Conservation (phyloP, 2,797 vertebrate species). For the Microctenopoma stevenorrisi region DNA sequence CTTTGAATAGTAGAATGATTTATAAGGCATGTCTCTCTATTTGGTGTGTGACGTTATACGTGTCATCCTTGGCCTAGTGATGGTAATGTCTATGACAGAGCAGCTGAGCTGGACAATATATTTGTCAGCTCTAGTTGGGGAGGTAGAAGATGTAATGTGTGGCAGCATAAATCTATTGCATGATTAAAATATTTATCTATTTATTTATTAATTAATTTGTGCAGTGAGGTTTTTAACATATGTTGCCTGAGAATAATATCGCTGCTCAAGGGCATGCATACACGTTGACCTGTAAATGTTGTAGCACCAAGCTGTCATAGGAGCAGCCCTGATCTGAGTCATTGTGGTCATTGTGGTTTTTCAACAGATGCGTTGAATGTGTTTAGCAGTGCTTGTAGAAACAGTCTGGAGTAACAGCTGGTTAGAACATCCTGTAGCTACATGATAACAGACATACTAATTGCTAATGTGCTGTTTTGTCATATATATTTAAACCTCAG, state of each 20-base stretch:
- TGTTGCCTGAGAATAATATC: slow-evolving; percentile 37
- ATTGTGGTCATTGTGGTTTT: slow-evolving; percentile 61
- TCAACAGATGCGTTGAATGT: slow-evolving; percentile 58
- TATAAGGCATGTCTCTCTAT: neutral
- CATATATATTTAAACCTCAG: slow-evolving; percentile 9
- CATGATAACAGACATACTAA: slow-evolving; percentile 17
- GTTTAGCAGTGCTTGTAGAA: slow-evolving; percentile 52
- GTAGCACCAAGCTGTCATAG: slow-evolving; percentile 65
- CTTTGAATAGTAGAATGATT: slow-evolving; percentile 16
- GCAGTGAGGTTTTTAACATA: slow-evolving; percentile 22
- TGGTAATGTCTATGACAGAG: slow-evolving; percentile 36
- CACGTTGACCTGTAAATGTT: slow-evolving; percentile 73
- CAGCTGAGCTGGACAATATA: slow-evolving; percentile 31
- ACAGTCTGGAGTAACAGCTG: slow-evolving; percentile 8
- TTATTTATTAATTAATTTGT: slow-evolving; percentile 20
- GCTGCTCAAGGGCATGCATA: slow-evolving; percentile 65
- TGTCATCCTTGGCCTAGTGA: slow-evolving; percentile 28
- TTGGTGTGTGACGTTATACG: slow-evolving; percentile 24
- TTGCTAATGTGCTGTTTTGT: neutral
- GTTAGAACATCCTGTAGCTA: neutral
- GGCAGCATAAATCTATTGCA: slow-evolving; percentile 30
- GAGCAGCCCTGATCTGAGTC: slow-evolving; percentile 63
- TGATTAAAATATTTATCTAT: neutral
- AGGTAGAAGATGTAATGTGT: slow-evolving; percentile 32
- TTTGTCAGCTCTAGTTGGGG: slow-evolving; percentile 30